These are phyloP conservation scores for Myotis findleyi DNA, from an alignment of 2,797 vertebrate species.

Conservation along the genomic window DNA sequence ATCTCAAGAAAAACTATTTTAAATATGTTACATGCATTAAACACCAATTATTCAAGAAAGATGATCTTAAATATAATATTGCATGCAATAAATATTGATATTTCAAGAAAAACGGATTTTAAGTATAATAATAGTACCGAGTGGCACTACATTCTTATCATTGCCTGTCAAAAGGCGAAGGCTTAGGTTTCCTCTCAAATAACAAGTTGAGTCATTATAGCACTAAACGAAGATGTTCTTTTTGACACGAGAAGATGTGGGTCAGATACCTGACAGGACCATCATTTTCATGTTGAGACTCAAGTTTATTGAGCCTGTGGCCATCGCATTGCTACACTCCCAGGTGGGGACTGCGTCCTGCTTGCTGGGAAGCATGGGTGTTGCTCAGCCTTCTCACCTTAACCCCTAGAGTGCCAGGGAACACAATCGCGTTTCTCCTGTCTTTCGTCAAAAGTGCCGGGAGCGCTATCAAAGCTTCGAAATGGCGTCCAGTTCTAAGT, in stretches of 20 bases:
- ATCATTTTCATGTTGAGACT: not conserved
- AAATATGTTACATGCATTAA: too few species aligned
- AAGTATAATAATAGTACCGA: too few species aligned
- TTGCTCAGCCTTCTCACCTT: not conserved
- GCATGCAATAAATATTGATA: too few species aligned
- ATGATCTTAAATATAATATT: too few species aligned
- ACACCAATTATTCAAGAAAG: too few species aligned
- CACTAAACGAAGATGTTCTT: not conserved
- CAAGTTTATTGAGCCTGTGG: not conserved
- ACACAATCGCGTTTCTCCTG: rapidly evolving
- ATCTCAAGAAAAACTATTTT: too few species aligned
- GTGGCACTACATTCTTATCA: not conserved
- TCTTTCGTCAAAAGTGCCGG: too few species aligned
- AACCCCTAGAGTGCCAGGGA: too few species aligned
- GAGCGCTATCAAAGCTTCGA: too few species aligned
- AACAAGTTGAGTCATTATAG: not conserved
- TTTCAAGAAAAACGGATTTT: too few species aligned
- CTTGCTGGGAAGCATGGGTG: not conserved
- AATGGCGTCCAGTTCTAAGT: too few species aligned
- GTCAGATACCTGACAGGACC: not conserved
- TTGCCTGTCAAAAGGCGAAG: not conserved
- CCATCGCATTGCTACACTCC: too few species aligned
- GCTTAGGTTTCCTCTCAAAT: conserved; percentile 14
- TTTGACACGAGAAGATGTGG: not conserved
- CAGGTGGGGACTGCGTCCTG: not conserved